Conservation (phyloP, 1,140 invertebrate species). For the Tachypleus tridentatus region DNA sequence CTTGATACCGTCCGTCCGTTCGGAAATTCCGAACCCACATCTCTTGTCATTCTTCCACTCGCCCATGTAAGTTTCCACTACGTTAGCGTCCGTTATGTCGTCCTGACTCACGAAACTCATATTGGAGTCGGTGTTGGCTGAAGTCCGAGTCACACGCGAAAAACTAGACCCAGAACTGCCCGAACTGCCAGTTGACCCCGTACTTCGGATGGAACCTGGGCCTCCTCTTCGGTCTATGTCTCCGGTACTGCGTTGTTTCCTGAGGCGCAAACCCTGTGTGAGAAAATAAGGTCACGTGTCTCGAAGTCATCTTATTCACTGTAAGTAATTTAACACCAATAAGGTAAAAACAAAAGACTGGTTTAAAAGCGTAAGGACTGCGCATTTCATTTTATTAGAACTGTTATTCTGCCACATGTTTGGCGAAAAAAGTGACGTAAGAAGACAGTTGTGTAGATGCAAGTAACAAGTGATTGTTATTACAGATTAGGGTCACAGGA, state of each 20-base stretch:
- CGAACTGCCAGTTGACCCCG: slow-evolving; percentile 17
- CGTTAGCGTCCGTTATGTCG: slow-evolving; percentile 75
- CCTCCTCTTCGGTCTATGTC: slow-evolving; percentile 80
- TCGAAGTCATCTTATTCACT: too few species aligned
- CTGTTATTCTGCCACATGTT: too few species aligned
- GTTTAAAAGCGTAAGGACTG: too few species aligned
- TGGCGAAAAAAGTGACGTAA: too few species aligned
- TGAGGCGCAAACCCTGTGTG: slow-evolving; percentile 65
- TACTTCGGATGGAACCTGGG: slow-evolving; percentile 38
- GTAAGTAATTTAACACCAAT: too few species aligned
- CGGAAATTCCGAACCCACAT: slow-evolving; percentile 76
- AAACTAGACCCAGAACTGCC: slow-evolving; percentile 21
- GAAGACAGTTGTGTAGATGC: too few species aligned
- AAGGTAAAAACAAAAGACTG: too few species aligned
- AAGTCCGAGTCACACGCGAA: slow-evolving; percentile 13
- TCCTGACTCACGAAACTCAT: slow-evolving; percentile 86
- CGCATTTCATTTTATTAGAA: too few species aligned
- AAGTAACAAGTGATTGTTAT: too few species aligned
- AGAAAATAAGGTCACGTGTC: not conserved
- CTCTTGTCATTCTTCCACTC: slow-evolving; percentile 99
- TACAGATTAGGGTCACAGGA: too few species aligned
- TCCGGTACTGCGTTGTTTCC: slow-evolving; percentile 92
- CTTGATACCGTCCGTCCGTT: slow-evolving; percentile 89
- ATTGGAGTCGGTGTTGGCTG: slow-evolving; percentile 40
- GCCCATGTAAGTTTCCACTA: slow-evolving; percentile 96